These are phyloP conservation scores for Acanthosepion lycidas DNA, from an alignment of 2,888 invertebrate genomes.

Conservation along the genomic window DNA sequence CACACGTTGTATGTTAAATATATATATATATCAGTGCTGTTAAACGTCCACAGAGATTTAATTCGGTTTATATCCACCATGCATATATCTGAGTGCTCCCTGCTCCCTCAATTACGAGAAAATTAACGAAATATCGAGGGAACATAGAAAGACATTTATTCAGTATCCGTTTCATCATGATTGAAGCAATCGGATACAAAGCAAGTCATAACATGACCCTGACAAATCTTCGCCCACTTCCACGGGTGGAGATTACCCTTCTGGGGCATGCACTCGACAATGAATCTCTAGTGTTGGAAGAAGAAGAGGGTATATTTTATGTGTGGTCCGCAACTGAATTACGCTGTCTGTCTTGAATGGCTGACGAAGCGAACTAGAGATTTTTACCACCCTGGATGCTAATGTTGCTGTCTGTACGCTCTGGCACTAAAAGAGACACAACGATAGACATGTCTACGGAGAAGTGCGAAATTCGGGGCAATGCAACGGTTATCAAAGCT, in stretches of 20 bases:
- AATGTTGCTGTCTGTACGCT: too few species aligned
- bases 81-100: neutral
- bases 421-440: too few species aligned
- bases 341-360: too few species aligned
- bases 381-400: too few species aligned
- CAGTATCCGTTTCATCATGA: neutral
- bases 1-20: too few species aligned
- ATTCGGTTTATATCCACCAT: neutral
- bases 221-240: neutral
- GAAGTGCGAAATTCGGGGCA: too few species aligned
- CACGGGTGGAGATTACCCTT: neutral
- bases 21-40: neutral
- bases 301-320: neutral
- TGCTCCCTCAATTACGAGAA: neutral
- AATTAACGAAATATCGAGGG: neutral
- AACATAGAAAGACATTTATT: neutral
- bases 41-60: neutral
- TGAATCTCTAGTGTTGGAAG: neutral
- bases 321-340: neutral
- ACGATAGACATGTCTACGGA: too few species aligned
- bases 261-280: neutral
- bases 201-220: neutral
- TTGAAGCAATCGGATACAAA: neutral
- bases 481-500: too few species aligned
- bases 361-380: too few species aligned